Evolutionary conservation across 2,888 invertebrate species (phyloP).

Genomic region (Tolmerus cingulatus): DNA sequence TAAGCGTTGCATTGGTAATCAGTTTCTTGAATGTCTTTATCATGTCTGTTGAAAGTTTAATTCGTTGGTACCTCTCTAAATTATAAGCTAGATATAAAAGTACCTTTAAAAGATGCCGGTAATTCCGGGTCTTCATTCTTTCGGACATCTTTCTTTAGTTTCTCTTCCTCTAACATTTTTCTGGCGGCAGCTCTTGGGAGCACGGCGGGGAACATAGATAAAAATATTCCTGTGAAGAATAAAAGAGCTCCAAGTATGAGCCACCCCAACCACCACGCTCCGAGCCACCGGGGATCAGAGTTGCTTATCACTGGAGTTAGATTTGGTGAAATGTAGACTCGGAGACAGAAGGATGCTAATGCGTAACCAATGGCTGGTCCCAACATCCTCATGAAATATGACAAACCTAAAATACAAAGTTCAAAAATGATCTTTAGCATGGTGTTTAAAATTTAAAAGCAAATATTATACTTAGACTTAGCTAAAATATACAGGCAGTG

Average conservation of each 20-base stretch:
- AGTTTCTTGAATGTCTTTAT: constrained; percentile 70
- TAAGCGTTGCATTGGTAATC: constrained; percentile 71
- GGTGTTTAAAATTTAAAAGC: too few relatives aligned
- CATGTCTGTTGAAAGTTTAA: constrained; percentile 66
- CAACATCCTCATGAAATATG: constrained; percentile 73
- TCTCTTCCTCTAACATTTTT: constrained; percentile 61
- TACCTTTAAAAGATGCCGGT: constrained; percentile 64
- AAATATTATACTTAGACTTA: too few relatives aligned
- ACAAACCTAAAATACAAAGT: constrained; percentile 65
- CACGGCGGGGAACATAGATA: constrained; percentile 75
- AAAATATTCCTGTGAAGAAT: constrained; percentile 68
- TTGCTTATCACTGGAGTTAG: constrained; percentile 72
- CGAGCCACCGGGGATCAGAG: constrained; percentile 79
- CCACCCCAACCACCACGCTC: constrained; percentile 87
- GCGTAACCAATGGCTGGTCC: constrained; percentile 76
- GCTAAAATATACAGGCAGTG: too few relatives aligned
- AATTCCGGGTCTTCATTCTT: constrained; percentile 53
- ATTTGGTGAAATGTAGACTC: constrained; percentile 72
- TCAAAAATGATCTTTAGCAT: background rate
- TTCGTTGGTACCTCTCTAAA: background rate
- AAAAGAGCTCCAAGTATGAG: constrained; percentile 69
- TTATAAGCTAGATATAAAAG: background rate
- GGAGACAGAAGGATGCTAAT: constrained; percentile 71
- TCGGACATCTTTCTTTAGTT: constrained; percentile 50
- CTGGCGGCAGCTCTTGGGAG: constrained; percentile 72